Base-by-base conservation (phyloP, 2,888 invertebrate genomes). In the Ceratothoa steindachneri region DNA sequence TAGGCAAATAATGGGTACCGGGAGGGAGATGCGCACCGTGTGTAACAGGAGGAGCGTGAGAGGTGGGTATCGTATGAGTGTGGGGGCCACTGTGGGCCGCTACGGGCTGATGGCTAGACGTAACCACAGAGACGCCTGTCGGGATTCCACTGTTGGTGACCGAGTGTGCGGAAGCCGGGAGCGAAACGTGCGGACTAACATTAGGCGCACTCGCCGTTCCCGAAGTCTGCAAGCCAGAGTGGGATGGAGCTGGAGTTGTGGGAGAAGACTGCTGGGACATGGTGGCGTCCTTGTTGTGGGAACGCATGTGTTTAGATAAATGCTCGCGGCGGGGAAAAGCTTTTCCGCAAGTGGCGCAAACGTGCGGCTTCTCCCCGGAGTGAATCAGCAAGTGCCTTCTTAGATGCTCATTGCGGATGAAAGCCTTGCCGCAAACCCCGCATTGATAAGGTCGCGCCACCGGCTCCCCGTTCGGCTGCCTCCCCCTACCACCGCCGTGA, bases 351-450 rank as follows among this genome's bases (percentile, higher is more conserved):
- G 72, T 70, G 19, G 55, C 60, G 60, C 77, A 77, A 28, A 74
- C 71, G 29, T 72, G 74, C 2, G 77, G 77, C 30, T 77, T 77
- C 66, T 77, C 77, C 4, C 77, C 77, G 4, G 77, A 77, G 69
- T 77, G 77, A 12, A 74, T 77, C 24, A 77, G 75, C 31, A 77
- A 72, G 29, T 94, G 93, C 81, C 93, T 85, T 0, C 93, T 93
- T 74, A 93, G 87, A 81, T 94, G 93, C 83, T 93, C 93, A 77
- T 87, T 87, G 53, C 93, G 89, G 83, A 93, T 86, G 80, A 86
- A 86, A 2, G 84, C 85, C 80, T 85, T 85, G 30, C 83, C 83
- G 74, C 86, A 86, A 5, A 85, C 83, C 0, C 83, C 83, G 80
- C 85, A 85, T 68, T 84, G 84, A 78, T 83, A 85, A 24, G 81